These are phyloP conservation scores for Semnornis frantzii DNA, from an alignment of 2,113 vertebrate species.

Conservation along the genomic window DNA sequence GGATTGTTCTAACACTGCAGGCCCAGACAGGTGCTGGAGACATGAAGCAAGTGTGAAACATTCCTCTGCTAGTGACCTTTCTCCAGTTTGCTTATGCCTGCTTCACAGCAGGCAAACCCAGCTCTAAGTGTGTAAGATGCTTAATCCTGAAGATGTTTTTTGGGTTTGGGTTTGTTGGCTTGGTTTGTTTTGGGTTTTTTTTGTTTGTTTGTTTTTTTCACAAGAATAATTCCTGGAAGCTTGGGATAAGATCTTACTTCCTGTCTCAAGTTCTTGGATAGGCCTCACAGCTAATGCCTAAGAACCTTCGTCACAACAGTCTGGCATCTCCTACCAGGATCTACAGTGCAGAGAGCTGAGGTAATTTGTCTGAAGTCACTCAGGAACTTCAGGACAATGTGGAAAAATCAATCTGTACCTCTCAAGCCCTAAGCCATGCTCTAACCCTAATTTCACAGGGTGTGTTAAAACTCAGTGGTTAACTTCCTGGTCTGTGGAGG, in stretches of 20 bases:
- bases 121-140: not conserved
- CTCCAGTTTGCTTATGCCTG: not conserved
- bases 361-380: not conserved
- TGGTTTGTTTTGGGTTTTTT: no score
- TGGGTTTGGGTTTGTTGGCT: no score
- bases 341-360: not conserved
- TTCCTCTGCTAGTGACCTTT: not conserved
- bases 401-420: not conserved
- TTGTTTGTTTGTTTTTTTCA: not conserved
- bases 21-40: not conserved
- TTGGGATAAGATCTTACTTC: slow-evolving; percentile 1
- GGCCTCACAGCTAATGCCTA: not conserved
- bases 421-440: not conserved
- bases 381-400: not conserved
- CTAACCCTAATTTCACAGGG: not conserved
- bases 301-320: not conserved
- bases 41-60: not conserved
- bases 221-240: slow-evolving; percentile 55
- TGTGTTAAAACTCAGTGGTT: not conserved
- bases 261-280: not conserved
- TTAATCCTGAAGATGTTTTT: not conserved
- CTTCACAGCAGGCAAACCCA: not conserved
- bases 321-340: not conserved
- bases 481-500: slow-evolving; percentile 7
- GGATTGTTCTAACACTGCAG: not conserved